Percentiles rank a stretch among this genome's conserved stretches.
phyloP scores from a whole-genome alignment of 2,888 invertebrate species.

The Elaeidobius kamerunicus region DNA sequence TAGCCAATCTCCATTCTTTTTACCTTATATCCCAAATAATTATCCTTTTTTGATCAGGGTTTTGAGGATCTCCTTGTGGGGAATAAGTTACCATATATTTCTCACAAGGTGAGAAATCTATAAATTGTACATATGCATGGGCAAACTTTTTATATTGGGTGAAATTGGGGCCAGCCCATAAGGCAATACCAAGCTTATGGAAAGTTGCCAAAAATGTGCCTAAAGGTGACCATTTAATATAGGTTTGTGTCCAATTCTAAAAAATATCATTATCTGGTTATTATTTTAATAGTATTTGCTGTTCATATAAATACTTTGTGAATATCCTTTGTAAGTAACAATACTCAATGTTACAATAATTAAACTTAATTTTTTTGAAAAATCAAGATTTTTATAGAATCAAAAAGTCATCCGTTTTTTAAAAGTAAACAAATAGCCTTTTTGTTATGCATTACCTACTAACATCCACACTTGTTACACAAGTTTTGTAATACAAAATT shows the following conservation, averaged over 20 bases:
- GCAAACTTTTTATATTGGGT: slow-evolving; percentile 88
- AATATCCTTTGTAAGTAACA: too few species aligned
- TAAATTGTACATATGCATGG: slow-evolving; percentile 87
- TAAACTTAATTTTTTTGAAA: too few species aligned
- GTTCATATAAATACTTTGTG: too few species aligned
- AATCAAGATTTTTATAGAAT: too few species aligned
- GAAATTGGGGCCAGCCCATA: slow-evolving; percentile 97
- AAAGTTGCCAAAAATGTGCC: slow-evolving; percentile 97
- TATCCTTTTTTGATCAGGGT: slow-evolving; percentile 74
- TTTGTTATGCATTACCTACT: too few species aligned
- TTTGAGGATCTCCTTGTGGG: slow-evolving; percentile 64
- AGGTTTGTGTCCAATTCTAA: slow-evolving; percentile 93
- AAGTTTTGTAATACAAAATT: background rate
- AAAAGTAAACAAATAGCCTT: too few species aligned
- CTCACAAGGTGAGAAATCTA: slow-evolving; percentile 97
- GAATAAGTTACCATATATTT: slow-evolving; percentile 95
- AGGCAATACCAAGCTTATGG: slow-evolving; percentile 90
- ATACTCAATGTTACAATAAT: too few species aligned
- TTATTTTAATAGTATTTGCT: too few species aligned
- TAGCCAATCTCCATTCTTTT: too few species aligned
- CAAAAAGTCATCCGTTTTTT: too few species aligned
- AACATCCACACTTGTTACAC: too few species aligned
- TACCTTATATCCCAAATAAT: slow-evolving; percentile 95
- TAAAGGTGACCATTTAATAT: slow-evolving; percentile 95
- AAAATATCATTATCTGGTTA: slow-evolving; percentile 1